phyloP scores from a whole-genome alignment of 2,888 invertebrate species.

The Coleophora deauratella region DNA sequence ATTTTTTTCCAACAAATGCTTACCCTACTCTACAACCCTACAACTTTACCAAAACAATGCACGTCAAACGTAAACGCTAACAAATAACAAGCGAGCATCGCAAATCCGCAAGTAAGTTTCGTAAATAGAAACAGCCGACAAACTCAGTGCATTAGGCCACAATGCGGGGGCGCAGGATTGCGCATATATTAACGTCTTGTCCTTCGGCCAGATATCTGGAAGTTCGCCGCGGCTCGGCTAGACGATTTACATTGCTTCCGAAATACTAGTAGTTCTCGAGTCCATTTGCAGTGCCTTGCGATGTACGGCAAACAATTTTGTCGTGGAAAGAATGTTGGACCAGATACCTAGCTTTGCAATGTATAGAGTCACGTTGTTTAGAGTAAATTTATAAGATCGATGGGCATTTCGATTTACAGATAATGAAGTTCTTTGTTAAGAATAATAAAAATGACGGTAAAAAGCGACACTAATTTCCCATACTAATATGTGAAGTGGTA shows the following conservation, averaged over 20 bases:
- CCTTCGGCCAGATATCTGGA: constrained; percentile 67
- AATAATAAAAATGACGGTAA: too few species aligned
- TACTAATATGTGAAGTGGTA: too few species aligned
- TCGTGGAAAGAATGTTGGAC: constrained; percentile 27
- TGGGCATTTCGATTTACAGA: too few species aligned
- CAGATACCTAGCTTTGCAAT: too few species aligned
- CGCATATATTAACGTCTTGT: constrained; percentile 71
- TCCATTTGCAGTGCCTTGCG: background rate
- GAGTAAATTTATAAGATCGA: too few species aligned
- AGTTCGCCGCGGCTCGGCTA: constrained; percentile 53
- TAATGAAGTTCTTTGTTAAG: too few species aligned
- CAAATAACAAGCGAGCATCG: constrained; percentile 23
- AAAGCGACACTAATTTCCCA: too few species aligned
- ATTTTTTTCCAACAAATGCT: too few species aligned
- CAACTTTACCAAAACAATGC: too few species aligned
- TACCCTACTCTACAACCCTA: too few species aligned
- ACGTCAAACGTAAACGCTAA: constrained; percentile 9
- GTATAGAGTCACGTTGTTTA: too few species aligned
- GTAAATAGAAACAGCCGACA: constrained; percentile 55
- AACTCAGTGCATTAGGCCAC: constrained; percentile 61
- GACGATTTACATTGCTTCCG: constrained; percentile 70
- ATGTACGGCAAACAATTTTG: constrained; percentile 20
- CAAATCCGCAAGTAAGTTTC: constrained; percentile 36
- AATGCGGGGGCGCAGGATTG: constrained; percentile 64
- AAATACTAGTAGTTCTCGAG: constrained; percentile 32